phyloP scores from a whole-genome alignment of 2,888 invertebrate genomes.

The Watsonalla binaria region DNA sequence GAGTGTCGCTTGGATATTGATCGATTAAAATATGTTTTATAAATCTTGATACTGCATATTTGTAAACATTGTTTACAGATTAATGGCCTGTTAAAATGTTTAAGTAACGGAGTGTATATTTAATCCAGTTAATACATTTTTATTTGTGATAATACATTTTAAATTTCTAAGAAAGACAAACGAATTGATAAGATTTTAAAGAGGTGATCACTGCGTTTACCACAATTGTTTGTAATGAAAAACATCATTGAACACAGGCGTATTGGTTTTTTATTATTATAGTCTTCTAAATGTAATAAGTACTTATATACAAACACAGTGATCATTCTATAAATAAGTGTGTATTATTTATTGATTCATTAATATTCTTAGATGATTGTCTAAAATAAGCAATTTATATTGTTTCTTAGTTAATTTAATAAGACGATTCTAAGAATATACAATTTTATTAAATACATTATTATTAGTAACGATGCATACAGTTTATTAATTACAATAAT shows the following conservation, averaged over 20 bases:
- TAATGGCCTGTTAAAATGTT: too few species aligned
- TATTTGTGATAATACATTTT: too few species aligned
- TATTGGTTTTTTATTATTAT: neutral
- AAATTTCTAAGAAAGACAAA: neutral
- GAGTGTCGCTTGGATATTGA: too few species aligned
- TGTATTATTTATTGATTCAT: neutral
- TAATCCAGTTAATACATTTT: too few species aligned
- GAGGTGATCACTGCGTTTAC: neutral
- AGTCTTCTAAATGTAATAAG: too few species aligned
- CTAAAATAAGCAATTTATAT: too few species aligned
- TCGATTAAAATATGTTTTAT: too few species aligned
- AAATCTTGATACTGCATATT: too few species aligned
- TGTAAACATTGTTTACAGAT: too few species aligned
- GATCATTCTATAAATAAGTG: neutral
- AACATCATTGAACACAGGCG: neutral
- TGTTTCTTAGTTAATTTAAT: too few species aligned
- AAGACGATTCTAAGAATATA: neutral
- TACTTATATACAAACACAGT: neutral
- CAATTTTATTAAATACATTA: neutral
- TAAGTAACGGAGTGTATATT: too few species aligned
- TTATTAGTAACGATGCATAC: neutral
- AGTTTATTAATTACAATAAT: neutral
- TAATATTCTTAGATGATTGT: neutral
- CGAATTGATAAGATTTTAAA: constrained; percentile 3
- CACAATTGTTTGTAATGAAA: too few species aligned